phyloP scores from a whole-genome alignment of 2,888 invertebrate species.

The Brachyptera risi region DNA sequence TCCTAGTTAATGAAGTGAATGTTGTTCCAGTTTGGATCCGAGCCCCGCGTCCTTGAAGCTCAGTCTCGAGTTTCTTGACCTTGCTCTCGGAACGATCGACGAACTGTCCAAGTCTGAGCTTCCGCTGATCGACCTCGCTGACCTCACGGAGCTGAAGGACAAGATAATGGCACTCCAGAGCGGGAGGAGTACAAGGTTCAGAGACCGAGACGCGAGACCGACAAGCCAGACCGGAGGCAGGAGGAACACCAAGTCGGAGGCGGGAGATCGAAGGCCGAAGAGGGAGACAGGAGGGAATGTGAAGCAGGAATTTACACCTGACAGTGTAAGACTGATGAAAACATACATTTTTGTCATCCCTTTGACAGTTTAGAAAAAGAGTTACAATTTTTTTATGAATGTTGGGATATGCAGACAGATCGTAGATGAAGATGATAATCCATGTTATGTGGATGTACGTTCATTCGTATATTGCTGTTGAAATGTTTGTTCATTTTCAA shows the following conservation, averaged over 20 bases:
- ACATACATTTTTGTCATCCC: too few relatives aligned
- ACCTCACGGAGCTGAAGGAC: slow-evolving; percentile 25
- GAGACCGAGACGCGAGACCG: neutral
- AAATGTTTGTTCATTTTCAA: too few relatives aligned
- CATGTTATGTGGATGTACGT: too few relatives aligned
- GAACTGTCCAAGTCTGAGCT: slow-evolving; percentile 22
- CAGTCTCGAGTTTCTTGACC: slow-evolving; percentile 29
- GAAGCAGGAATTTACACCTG: neutral
- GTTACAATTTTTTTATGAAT: too few relatives aligned
- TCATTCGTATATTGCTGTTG: too few relatives aligned
- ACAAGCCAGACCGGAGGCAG: too few relatives aligned
- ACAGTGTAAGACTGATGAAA: slow-evolving; percentile 6
- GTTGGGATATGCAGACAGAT: too few relatives aligned
- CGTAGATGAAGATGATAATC: too few relatives aligned
- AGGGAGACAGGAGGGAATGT: neutral
- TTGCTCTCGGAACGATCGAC: slow-evolving; percentile 23
- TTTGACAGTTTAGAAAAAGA: too few relatives aligned
- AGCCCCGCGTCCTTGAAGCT: slow-evolving; percentile 16
- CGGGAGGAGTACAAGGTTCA: neutral
- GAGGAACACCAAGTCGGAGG: neutral
- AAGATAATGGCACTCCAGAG: slow-evolving; percentile 15
- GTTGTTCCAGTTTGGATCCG: slow-evolving; percentile 14
- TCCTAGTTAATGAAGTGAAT: too few relatives aligned
- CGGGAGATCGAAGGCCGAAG: neutral
- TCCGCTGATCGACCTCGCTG: slow-evolving; percentile 16